Evolutionary conservation across 2,888 invertebrate species (phyloP).

Genomic region (Hypomecis atomaria): DNA sequence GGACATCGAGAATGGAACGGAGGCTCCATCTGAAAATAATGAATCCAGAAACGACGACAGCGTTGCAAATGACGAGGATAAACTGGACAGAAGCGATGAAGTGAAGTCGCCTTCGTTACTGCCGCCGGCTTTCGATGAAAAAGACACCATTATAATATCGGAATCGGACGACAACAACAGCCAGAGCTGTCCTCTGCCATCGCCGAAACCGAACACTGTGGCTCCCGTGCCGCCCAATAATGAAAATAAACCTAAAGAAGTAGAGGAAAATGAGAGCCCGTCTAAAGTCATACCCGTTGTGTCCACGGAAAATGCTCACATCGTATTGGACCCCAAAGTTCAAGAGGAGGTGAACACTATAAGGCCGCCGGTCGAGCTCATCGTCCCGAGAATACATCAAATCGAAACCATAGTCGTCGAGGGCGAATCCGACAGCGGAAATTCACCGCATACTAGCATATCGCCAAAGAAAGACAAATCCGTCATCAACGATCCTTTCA

Average conservation of each 20-base stretch:
- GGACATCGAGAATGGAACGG: conserved; percentile 45
- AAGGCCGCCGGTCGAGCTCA: conserved; percentile 63
- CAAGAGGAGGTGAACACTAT: conserved; percentile 61
- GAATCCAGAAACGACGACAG: conserved; percentile 49
- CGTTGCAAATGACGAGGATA: conserved; percentile 55
- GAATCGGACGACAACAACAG: conserved; percentile 81
- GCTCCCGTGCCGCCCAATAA: conserved; percentile 57
- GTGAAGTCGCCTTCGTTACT: conserved; percentile 62
- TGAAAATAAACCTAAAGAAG: conserved; percentile 68
- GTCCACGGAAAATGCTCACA: conserved; percentile 74
- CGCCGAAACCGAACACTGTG: conserved; percentile 68
- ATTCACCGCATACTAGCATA: conserved; percentile 56
- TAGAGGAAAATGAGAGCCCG: conserved; percentile 72
- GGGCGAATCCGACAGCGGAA: conserved; percentile 70
- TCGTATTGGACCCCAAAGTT: conserved; percentile 73
- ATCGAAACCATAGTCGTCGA: conserved; percentile 77
- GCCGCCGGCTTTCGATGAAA: conserved; percentile 64
- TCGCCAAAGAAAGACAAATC: conserved; percentile 71
- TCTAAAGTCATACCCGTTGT: conserved; percentile 76
- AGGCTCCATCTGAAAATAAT: conserved; percentile 41
- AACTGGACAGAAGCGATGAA: conserved; percentile 62
- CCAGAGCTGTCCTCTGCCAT: conserved; percentile 79
- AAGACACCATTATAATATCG: conserved; percentile 78
- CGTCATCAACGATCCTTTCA: conserved; percentile 69
- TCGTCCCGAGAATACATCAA: conserved; percentile 68